phyloP scores from a whole-genome alignment of 1,140 invertebrate genomes.

The Portunus trituberculatus region DNA sequence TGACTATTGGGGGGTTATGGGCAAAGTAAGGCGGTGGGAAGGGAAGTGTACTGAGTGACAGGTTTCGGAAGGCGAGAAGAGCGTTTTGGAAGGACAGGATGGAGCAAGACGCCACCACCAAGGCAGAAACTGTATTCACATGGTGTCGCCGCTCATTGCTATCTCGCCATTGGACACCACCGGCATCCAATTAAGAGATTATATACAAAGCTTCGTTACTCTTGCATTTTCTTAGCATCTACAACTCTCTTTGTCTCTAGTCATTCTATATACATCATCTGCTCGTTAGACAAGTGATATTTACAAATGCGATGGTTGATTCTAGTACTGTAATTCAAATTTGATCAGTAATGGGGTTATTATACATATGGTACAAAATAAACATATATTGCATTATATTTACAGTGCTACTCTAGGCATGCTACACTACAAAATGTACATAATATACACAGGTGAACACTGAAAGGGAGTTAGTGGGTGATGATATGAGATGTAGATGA shows the following conservation, averaged over 20 bases:
- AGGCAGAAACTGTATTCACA: slow-evolving; percentile 71
- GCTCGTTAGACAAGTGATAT: no score
- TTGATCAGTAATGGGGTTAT: background rate
- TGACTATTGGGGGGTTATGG: background rate
- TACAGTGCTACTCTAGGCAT: background rate
- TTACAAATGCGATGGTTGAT: background rate
- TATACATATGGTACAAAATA: background rate
- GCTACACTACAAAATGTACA: background rate
- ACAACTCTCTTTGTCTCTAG: background rate
- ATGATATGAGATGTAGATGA: background rate
- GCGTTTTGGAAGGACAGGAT: background rate
- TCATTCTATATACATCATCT: background rate
- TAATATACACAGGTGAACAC: background rate
- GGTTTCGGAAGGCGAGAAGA: no score
- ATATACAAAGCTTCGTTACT: background rate
- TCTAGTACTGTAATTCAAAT: background rate
- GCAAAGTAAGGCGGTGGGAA: background rate
- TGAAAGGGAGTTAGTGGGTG: background rate
- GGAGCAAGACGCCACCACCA: slow-evolving; percentile 58
- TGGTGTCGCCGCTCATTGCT: slow-evolving; percentile 57
- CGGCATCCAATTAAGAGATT: slow-evolving; percentile 56
- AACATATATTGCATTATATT: background rate
- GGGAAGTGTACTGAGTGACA: no score
- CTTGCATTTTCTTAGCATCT: background rate
- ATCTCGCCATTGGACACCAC: slow-evolving; percentile 72